Base-by-base conservation (phyloP, 2,113 vertebrate genomes). In the Onychostoma macrolepis region DNA sequence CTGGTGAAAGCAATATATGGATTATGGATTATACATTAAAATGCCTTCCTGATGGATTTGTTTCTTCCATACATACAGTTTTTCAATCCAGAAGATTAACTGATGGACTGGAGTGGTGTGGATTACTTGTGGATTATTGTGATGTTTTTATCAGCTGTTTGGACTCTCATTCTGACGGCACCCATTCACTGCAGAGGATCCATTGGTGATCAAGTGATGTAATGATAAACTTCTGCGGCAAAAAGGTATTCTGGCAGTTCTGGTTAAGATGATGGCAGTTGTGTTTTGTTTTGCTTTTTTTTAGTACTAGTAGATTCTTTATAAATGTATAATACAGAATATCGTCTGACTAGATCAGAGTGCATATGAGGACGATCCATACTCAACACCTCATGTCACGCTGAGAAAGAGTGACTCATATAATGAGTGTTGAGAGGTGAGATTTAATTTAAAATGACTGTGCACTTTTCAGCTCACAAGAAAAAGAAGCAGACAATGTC, bases 361-460 rank as follows among this genome's bases (percentile, higher is more conserved):
- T 53, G 30, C 83, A 84, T 36, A 12, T 80, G 83, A 84, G 48
- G 45, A 58, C 33, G 24, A 84, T 74, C 43, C 67, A 56, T 26
- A 72, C 45, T 72, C 17, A 9, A 58, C 2, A 33, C 8, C 24
- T 53, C 12, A 38, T 72, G 19, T 72, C 81, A 50, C 11, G 4
- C 81, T 36, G 65, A 38, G 80, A 19, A 48, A 33, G 5, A 19
- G 41, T 41, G 56, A 65, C 79, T 81, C 77, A 38, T 58, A 11
- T 65, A 45, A 28, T 6, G 38, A 45, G 15, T 28, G 58, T 28
- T 67, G 38, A 67, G 81, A 69, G 26, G 63, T 48, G 63, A 63
- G 79, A 71, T 36, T 71, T 33, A 4, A n/a, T 45, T 65, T n/a
- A 41, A 84, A 74, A 84, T 84, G 82, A 84, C 82, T 56, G 9